Base-by-base conservation (phyloP, 2,113 vertebrate genomes). In the Leptobrachium ailaonicum region DNA sequence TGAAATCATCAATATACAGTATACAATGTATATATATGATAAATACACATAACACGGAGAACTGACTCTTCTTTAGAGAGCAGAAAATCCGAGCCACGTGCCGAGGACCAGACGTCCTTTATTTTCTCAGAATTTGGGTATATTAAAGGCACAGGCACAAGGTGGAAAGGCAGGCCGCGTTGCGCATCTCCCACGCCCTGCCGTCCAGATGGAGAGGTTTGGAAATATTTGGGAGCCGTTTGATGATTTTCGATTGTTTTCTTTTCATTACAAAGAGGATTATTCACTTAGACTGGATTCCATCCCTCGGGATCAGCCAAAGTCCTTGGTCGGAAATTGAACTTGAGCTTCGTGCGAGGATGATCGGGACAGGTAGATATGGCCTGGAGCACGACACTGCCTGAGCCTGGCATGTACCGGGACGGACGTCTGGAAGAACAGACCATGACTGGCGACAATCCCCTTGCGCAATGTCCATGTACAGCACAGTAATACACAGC, bases 251-350 rank as follows among this genome's bases (percentile, higher is more conserved):
- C 64, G 2, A 9, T 40, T 69, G 67, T 47, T 64, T 75, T 75
- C 60, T 47, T 75, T 75, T 75, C 43, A 67, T 66, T 54, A 67
- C 10, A 67, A 8, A 69, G 67, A 69, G 45, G 75, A 77, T 69
- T 77, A 68, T 44, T 56, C 53, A 50, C 20, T 75, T 64, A 56
- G 12, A 50, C 0, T 45, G 40, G 40, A 69, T 43, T 77, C 50
- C 66, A 20, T 56, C n/a, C 40, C 58, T n/a, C 41, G 42, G 44
- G 66, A 69, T 77, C 75, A 66, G 72, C 58, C 72, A 70, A 76
- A 56, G 7, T 76, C 63, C 43, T 45, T 66, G 12, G n/a, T 56
- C 32, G n/a, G 66, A 40, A 41, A 42, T 56, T 43, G 32, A 41
- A 76, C 11, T 8, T 9, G 2, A 47, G 45, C 41, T 67, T 67